Conservation (phyloP, 2,797 vertebrate species). For the Acrocephalus scirpaceus region DNA sequence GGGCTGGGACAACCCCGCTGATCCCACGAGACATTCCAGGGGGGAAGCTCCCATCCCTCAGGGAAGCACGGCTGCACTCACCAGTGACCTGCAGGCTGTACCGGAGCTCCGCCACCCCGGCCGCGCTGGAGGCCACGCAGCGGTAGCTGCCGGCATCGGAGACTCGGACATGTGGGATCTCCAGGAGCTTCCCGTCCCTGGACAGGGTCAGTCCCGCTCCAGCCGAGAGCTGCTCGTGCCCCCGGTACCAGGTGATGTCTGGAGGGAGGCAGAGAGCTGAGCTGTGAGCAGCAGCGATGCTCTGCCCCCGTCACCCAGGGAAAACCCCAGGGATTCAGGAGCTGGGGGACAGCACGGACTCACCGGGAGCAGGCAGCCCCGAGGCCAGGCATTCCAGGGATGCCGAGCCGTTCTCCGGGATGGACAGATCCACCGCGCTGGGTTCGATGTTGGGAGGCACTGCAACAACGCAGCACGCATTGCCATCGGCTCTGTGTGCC, state of each 20-base stretch:
- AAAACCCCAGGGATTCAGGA: accelerated
- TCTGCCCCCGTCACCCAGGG: background rate
- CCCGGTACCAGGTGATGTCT: slow-evolving; percentile 77
- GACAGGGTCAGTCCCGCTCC: background rate
- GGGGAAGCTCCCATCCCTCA: background rate
- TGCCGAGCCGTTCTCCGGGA: slow-evolving; percentile 58
- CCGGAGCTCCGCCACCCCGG: slow-evolving; percentile 51
- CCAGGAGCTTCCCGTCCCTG: slow-evolving; percentile 49
- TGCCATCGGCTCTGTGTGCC: accelerated
- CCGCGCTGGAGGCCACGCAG: slow-evolving; percentile 71
- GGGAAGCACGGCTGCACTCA: slow-evolving; percentile 2
- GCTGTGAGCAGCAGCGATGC: background rate
- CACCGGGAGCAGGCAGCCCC: slow-evolving; percentile 72
- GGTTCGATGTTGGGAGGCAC: slow-evolving; percentile 77
- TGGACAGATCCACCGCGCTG: slow-evolving; percentile 6
- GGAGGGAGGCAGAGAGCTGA: background rate
- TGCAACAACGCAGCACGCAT: background rate
- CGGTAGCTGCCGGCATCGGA: slow-evolving; percentile 66
- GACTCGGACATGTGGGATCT: slow-evolving; percentile 6
- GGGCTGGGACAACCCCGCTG: background rate
- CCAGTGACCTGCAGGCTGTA: slow-evolving; percentile 72
- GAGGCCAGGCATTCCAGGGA: slow-evolving; percentile 77
- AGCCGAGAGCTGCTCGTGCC: background rate
- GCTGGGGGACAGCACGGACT: accelerated
- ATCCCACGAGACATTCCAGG: accelerated